Evolutionary conservation across 2,888 invertebrate species (phyloP), one percentile per base, ranked within the genome.

Genomic region (Lasioglossum malachurum): DNA sequence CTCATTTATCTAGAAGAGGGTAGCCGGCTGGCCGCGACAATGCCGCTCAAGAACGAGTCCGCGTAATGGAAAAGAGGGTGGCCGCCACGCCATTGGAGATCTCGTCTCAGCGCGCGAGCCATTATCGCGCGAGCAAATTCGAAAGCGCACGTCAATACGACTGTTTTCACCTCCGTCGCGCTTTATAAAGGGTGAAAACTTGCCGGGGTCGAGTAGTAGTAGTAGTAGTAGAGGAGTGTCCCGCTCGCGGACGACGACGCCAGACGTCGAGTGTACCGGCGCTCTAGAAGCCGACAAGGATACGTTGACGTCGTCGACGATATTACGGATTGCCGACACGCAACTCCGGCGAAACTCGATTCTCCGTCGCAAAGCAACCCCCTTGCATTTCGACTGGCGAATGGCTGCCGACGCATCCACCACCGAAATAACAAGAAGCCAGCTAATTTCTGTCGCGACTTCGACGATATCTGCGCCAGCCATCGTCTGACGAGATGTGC

Each of bases 1-100:
- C 84, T 89, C 91, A 86, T 91, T 91, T 87, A 91, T 90, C 91
- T 86, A 72, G 85, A 82, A 87, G 87, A 82, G 90, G 83, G 75
- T 87, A 67, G 35, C 19, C 49, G 80, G 71, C 80, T 78, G 80
- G 75, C 49, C 78, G 78, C 82, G 87, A 91, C 90, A 90, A 91
- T 91, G 69, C 82, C 79, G 82, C 72, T 88, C 81, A 88, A 89
- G 87, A 86, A 90, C 84, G 80, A 72, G 84, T 46, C 14, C 82
- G 53, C 75, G 80, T 79, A 84, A 86, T 86, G 76, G 86, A 81
- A 86, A 90, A 90, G 79, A 82, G 81, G 78, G 75, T 57, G 16
- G 60, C 5, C 41, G 35, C 67, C 64, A 57, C 72, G 80, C 77
- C 67, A n/a, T 16, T 35, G 83, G 60, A 88, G 74, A 83, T 41